Base-by-base conservation (phyloP, 2,797 vertebrate genomes). In the Halcyon chelicuti region DNA sequence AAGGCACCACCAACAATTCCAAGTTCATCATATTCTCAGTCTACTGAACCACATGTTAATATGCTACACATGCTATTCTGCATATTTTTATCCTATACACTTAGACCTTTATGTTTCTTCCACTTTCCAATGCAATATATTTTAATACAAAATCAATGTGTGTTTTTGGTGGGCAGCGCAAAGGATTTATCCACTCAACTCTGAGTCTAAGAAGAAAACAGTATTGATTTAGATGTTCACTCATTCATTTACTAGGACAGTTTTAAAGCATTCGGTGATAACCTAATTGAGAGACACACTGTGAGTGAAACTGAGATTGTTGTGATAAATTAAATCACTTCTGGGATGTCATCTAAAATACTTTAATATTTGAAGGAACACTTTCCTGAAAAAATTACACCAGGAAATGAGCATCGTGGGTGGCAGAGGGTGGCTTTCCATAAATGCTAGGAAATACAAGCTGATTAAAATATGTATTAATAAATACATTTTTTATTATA, bases 211-310 rank as follows among this genome's bases (percentile, higher is more conserved):
- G 66, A 78, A 33, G 55, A 95, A 90, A 84, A 63, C 7, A 8
- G 29, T 85, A 93, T 85, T 96, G 90, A 95, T 94, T 94, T 94
- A 95, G 88, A 87, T 78, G 74, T 85, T 88, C 95, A 62, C 61
- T 94, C 67, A 63, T 76, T 96, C 90, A 90, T 94, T 96, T 70
- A 67, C 52, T 47, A 23, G 67, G 88, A 68, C 80, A 88, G 74
- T 68, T 97, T 93, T 93, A 94, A 96, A 82, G 86, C 80, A 86
- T 49, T 74, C 82, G 65, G 93, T 95, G 91, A 91, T 94, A 95
- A 86, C 44, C 49, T 85, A 90, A 95, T 62, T 60, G 91, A 94
- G 85, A 96, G 47, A 68, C 44, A 85, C 31, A 35, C 60, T 22
- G 15, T 33, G 57, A 90, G 33, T 42, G 63, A 95, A 95, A 88